A percentile compares a stretch with the other conserved stretches of the same genome.
Conservation (phyloP, 2,888 invertebrate genomes). For the Megastigmus dorsalis region DNA sequence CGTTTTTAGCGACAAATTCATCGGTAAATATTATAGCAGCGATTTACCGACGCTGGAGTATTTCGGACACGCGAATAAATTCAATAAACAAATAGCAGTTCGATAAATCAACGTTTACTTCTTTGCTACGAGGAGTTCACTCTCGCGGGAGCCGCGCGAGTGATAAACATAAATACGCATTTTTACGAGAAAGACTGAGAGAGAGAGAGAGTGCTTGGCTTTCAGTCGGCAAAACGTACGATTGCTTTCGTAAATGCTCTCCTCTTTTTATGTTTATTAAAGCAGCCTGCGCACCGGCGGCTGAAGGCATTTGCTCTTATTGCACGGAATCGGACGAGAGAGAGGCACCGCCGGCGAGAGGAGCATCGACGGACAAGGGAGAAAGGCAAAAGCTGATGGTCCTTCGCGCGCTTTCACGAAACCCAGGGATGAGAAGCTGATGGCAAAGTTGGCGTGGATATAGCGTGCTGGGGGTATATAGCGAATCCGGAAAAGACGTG, state of each 20-base stretch:
- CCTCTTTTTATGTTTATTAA: constrained; percentile 38
- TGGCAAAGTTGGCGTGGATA: constrained; percentile 52
- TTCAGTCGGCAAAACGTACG: background rate
- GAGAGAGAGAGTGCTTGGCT: no score
- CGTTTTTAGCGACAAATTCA: no score
- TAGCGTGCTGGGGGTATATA: constrained; percentile 2
- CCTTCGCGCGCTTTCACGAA: constrained; percentile 48
- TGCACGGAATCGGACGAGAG: constrained; percentile 27
- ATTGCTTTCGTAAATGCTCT: background rate
- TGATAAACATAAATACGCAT: no score
- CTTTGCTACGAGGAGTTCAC: no score
- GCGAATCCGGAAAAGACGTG: constrained; percentile 39
- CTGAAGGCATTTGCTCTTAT: constrained; percentile 28
- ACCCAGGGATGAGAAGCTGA: constrained; percentile 47
- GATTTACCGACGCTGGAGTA: no score
- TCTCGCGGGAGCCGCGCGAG: no score
- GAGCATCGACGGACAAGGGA: constrained; percentile 54
- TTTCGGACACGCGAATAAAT: no score
- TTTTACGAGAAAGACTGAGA: no score
- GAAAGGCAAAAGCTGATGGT: constrained; percentile 47
- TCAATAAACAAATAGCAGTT: no score
- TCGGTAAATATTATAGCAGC: no score
- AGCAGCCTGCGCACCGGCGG: constrained; percentile 11
- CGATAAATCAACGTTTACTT: no score
- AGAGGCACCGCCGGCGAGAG: no score